These are phyloP conservation scores for Trichogramma evanescens DNA, from an alignment of 2,888 invertebrate species.

Conservation along the genomic window DNA sequence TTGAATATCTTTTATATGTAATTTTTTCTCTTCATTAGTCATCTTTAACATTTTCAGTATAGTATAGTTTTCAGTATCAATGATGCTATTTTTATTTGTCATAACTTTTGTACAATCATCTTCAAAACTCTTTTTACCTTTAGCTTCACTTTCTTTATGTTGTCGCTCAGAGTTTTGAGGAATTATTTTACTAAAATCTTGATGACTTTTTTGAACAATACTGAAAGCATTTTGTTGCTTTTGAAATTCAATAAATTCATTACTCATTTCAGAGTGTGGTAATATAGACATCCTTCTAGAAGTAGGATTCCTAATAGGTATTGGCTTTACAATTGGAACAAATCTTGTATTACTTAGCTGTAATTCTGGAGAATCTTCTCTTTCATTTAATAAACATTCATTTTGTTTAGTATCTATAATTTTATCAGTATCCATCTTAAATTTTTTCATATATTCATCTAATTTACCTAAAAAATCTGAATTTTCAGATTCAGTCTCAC, in stretches of 20 bases:
- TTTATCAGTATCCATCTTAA: conserved; percentile 64
- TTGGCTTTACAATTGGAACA: conserved; percentile 35
- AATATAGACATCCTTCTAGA: conserved; percentile 43
- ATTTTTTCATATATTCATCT: conserved; percentile 64
- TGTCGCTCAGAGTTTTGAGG: conserved; percentile 1
- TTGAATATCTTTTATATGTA: conserved; percentile 44
- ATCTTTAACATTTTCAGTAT: conserved; percentile 48
- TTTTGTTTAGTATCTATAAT: conserved; percentile 43
- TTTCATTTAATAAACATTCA: conserved; percentile 28
- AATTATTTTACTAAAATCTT: neutral
- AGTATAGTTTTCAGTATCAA: conserved; percentile 52
- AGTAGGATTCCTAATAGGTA: conserved; percentile 38
- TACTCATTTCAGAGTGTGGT: conserved; percentile 44
- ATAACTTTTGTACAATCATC: conserved; percentile 10
- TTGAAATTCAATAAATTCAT: conserved; percentile 36
- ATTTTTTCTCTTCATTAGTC: conserved; percentile 43
- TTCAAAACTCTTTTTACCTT: conserved; percentile 6
- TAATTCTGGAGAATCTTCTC: conserved; percentile 28
- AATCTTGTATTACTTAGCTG: conserved; percentile 32
- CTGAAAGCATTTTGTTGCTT: conserved; percentile 27
- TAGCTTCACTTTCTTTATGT: neutral
- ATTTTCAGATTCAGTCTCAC: conserved; percentile 53
- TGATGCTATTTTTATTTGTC: conserved; percentile 1
- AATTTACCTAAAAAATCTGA: conserved; percentile 66
- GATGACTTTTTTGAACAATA: neutral